These are phyloP conservation scores for Orthosia cruda DNA, from an alignment of 2,888 invertebrate species.

Conservation along the genomic window DNA sequence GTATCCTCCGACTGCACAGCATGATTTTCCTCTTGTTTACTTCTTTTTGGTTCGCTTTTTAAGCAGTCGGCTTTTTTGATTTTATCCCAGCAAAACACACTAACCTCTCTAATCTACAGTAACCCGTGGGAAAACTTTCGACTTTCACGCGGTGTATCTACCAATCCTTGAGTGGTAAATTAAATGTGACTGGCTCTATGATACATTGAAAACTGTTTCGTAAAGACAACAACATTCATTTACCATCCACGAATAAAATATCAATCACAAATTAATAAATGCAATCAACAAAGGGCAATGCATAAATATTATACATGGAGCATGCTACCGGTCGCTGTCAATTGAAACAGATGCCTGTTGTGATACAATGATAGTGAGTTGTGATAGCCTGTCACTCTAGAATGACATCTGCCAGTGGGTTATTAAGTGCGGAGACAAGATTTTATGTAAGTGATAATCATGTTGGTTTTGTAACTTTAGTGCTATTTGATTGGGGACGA, in stretches of 20 bases:
- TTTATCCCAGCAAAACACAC: too few relatives aligned
- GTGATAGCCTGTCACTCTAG: slow-evolving; percentile 30
- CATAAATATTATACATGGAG: slow-evolving; percentile 35
- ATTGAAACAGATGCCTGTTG: slow-evolving; percentile 33
- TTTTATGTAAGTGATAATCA: background rate
- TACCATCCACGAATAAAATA: slow-evolving; percentile 17
- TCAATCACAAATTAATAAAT: slow-evolving; percentile 44
- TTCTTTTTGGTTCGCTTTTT: too few relatives aligned
- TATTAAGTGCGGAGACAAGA: slow-evolving; percentile 8
- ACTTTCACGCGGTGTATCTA: too few relatives aligned
- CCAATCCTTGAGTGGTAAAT: too few relatives aligned
- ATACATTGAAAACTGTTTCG: background rate
- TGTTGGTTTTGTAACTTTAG: background rate
- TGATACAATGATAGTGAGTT: slow-evolving; percentile 33
- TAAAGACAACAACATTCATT: background rate
- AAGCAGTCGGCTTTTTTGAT: too few relatives aligned
- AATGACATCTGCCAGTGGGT: slow-evolving; percentile 29
- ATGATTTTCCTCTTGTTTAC: too few relatives aligned
- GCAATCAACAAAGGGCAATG: slow-evolving; percentile 24
- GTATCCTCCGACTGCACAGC: too few relatives aligned
- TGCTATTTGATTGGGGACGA: background rate
- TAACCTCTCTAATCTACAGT: too few relatives aligned
- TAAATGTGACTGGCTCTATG: too few relatives aligned
- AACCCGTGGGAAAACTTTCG: too few relatives aligned
- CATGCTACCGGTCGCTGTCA: slow-evolving; percentile 21